Percentiles rank a stretch among this genome's conserved stretches.
Evolutionary conservation across 2,113 vertebrate species (phyloP).

Genomic region (Tetrao urogallus): DNA sequence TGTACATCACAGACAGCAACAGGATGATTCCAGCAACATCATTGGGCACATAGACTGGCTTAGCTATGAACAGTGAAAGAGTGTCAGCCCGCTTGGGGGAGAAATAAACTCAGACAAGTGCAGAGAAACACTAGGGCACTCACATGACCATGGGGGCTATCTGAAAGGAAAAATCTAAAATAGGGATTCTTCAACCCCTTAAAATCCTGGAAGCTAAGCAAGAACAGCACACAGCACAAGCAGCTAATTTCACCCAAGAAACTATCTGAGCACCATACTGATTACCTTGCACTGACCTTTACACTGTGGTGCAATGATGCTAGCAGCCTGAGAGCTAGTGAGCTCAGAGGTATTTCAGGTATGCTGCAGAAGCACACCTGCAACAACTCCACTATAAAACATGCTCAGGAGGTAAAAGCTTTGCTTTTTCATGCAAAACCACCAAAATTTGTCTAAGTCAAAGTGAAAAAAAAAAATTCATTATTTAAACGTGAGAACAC

Average conservation of each 20-base stretch:
- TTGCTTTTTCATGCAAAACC: neutral
- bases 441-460: neutral
- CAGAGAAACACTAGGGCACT: neutral
- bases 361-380: fast-evolving
- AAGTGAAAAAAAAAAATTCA: neutral
- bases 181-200: neutral
- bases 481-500: neutral
- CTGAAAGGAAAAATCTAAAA: neutral
- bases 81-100: neutral
- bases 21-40: neutral
- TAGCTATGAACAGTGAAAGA: neutral
- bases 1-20: neutral
- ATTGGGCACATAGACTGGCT: neutral
- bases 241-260: neutral
- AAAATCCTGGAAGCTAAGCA: neutral
- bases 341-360: neutral
- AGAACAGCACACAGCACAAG: neutral
- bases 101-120: neutral
- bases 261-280: neutral
- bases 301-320: neutral
- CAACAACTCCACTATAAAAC: neutral
- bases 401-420: neutral
- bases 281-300: neutral
- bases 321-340: neutral
- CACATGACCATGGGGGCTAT: neutral